These are phyloP conservation scores for Sebastes aleutianus DNA, from an alignment of 2,797 vertebrate genomes.

Conservation along the genomic window DNA sequence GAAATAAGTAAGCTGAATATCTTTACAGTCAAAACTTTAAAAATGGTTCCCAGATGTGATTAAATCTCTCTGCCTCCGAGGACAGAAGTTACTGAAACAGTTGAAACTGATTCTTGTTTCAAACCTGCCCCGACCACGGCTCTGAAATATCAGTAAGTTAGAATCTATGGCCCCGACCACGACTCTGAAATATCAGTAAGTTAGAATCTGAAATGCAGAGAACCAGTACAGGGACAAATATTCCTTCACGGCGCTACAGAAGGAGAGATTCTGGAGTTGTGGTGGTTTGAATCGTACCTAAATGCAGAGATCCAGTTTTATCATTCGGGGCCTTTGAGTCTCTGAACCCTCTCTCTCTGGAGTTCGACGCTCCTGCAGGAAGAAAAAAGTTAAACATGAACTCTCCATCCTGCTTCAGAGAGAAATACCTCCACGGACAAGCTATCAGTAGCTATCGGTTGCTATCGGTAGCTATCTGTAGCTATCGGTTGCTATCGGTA, in stretches of 20 bases:
- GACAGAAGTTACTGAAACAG: too few species aligned
- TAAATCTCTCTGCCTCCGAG: too few species aligned
- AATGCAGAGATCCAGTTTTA: conserved; percentile 77
- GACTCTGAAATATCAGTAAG: too few species aligned
- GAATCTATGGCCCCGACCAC: too few species aligned
- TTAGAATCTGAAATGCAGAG: background rate
- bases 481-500: too few species aligned
- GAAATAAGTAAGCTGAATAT: too few species aligned
- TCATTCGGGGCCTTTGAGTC: conserved; percentile 74
- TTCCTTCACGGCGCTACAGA: background rate
- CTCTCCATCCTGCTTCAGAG: background rate
- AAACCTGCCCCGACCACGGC: too few species aligned
- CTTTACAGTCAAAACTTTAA: too few species aligned
- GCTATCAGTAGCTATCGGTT: too few species aligned
- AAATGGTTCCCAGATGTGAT: too few species aligned
- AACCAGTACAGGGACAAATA: background rate
- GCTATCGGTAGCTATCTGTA: fast-evolving
- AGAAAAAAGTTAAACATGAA: background rate
- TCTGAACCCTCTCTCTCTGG: conserved; percentile 68
- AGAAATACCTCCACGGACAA: background rate
- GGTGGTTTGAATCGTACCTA: conserved; percentile 65
- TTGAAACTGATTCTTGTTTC: too few species aligned
- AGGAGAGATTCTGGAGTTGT: background rate
- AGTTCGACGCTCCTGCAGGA: conserved; percentile 35
- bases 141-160: too few species aligned